phyloP scores from a whole-genome alignment of 2,888 invertebrate species.

The Saturnia japonica region DNA sequence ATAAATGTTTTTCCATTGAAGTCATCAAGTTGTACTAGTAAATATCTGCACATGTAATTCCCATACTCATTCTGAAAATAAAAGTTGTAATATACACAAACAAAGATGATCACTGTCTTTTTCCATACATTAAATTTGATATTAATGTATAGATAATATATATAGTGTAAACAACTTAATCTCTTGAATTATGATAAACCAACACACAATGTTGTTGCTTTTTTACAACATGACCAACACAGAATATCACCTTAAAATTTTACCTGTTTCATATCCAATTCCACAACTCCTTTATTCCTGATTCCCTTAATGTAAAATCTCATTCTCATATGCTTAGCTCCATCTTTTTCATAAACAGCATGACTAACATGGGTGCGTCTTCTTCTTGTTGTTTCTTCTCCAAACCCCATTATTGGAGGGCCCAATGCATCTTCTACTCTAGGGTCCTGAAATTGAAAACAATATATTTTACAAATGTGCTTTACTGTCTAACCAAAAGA shows the following conservation, averaged over 20 bases:
- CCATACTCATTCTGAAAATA: conserved; percentile 87
- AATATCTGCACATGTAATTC: conserved; percentile 90
- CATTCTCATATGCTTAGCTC: conserved; percentile 91
- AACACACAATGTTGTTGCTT: not conserved
- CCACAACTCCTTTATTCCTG: conserved; percentile 90
- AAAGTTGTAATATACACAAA: conserved; percentile 7
- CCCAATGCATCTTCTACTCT: conserved; percentile 92
- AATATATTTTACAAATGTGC: no score
- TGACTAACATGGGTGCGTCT: conserved; percentile 93
- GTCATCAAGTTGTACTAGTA: conserved; percentile 92
- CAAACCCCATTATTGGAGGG: conserved; percentile 93
- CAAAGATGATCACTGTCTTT: not conserved
- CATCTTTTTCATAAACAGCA: conserved; percentile 87
- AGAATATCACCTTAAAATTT: not conserved
- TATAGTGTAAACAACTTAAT: not conserved
- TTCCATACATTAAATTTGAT: not conserved
- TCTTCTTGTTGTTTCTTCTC: conserved; percentile 92
- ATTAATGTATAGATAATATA: not conserved
- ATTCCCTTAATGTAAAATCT: conserved; percentile 94
- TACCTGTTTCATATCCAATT: conserved; percentile 93
- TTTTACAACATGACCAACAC: not conserved
- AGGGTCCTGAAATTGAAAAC: conserved; percentile 77
- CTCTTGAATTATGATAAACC: not conserved
- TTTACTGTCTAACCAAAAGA: no score
- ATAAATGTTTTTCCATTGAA: conserved; percentile 88